Conservation (phyloP, 2,888 invertebrate species). For the Thyatira batis region DNA sequence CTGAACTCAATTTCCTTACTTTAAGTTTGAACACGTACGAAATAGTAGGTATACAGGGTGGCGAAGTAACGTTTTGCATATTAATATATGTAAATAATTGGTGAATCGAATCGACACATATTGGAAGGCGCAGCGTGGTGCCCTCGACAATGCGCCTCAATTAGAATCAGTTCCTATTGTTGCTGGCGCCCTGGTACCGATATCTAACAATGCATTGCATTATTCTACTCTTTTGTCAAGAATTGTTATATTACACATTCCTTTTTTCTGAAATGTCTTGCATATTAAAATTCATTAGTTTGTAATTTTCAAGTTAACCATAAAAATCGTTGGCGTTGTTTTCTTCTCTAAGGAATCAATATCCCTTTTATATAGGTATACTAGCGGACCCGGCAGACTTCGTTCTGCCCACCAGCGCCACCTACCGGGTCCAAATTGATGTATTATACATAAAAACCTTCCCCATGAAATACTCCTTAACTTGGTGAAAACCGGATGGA, state of each 20-base stretch:
- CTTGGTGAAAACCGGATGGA: too few relatives aligned
- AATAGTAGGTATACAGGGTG: slow-evolving; percentile 14
- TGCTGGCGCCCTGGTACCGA: slow-evolving; percentile 1
- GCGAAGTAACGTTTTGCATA: slow-evolving; percentile 47
- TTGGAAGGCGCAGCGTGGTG: slow-evolving; percentile 33
- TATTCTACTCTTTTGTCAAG: neutral
- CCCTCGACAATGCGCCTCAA: slow-evolving; percentile 51
- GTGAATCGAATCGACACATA: slow-evolving; percentile 45
- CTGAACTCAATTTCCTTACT: neutral
- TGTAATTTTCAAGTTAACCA: neutral
- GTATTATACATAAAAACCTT: too few relatives aligned
- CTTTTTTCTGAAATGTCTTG: too few relatives aligned
- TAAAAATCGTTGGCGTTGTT: too few relatives aligned
- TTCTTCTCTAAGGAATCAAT: too few relatives aligned
- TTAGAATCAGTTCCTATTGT: slow-evolving; percentile 65
- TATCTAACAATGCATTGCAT: neutral
- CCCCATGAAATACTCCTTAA: too few relatives aligned
- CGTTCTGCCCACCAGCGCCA: too few relatives aligned
- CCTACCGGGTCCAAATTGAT: too few relatives aligned
- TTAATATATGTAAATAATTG: slow-evolving; percentile 66
- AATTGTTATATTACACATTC: neutral
- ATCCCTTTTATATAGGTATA: too few relatives aligned
- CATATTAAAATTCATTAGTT: too few relatives aligned
- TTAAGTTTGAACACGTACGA: slow-evolving; percentile 2
- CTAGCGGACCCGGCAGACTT: too few relatives aligned